phyloP scores from a whole-genome alignment of 1,140 invertebrate species.

The Drosophila lini region DNA sequence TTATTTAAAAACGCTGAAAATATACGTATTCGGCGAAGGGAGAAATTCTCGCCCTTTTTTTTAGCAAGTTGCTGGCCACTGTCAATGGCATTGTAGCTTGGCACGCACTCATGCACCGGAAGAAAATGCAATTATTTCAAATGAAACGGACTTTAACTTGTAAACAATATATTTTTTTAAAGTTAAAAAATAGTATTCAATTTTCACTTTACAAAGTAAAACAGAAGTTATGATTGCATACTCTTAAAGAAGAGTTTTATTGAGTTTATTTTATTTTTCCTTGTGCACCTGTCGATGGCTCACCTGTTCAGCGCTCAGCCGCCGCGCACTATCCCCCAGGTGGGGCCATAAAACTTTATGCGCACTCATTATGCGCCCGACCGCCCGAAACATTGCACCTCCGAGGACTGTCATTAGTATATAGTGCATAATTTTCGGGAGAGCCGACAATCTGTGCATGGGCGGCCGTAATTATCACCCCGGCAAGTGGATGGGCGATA shows the following conservation, averaged over 20 bases:
- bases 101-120: constrained; percentile 30
- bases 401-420: constrained; percentile 52
- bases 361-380: constrained; percentile 45
- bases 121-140: constrained; percentile 5
- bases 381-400: constrained; percentile 43
- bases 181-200: neutral
- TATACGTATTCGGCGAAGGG: constrained; percentile 11
- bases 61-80: constrained; percentile 5
- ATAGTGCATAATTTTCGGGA: constrained; percentile 52
- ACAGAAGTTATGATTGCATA: neutral
- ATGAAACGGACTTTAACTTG: too few relatives aligned
- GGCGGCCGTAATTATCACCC: constrained; percentile 61
- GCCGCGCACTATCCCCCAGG: neutral
- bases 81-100: constrained; percentile 49
- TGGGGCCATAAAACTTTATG: constrained; percentile 62
- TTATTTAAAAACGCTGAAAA: constrained; percentile 50
- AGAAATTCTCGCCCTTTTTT: constrained; percentile 19
- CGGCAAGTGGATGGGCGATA: constrained; percentile 61
- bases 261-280: neutral
- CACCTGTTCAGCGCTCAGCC: constrained; percentile 17
- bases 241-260: neutral
- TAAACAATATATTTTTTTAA: neutral
- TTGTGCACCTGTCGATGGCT: constrained; percentile 16
- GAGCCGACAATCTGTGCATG: constrained; percentile 50
- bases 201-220: neutral